Evolutionary conservation across 2,113 vertebrate genomes (phyloP).

Genomic region (Pseudorectes ferrugineus): DNA sequence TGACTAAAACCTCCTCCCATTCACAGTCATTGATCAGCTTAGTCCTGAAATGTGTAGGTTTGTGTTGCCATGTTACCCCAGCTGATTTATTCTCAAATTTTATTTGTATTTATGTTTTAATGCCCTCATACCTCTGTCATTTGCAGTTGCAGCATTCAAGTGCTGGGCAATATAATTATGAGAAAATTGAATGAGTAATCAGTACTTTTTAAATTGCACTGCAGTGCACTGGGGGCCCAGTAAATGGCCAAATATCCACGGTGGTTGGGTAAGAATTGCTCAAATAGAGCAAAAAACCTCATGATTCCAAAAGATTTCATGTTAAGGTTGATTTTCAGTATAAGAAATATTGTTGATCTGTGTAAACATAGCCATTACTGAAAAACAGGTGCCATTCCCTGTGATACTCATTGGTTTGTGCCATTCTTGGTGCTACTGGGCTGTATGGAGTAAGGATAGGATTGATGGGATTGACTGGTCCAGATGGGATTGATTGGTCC

Average conservation of each 20-base stretch:
- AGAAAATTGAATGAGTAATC: neutral
- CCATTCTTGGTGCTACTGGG: neutral
- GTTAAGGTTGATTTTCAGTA: neutral
- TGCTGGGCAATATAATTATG: neutral
- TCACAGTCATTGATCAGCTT: neutral
- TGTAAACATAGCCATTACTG: neutral
- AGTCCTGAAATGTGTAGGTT: neutral
- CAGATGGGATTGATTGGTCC: neutral
- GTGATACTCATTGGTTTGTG: neutral
- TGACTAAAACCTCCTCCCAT: neutral
- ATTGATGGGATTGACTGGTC: neutral
- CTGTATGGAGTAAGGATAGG: neutral
- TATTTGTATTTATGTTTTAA: neutral
- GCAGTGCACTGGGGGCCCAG: neutral
- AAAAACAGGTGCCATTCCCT: neutral
- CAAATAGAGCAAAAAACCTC: neutral
- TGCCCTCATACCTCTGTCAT: neutral
- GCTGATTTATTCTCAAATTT: neutral
- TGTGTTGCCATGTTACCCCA: neutral
- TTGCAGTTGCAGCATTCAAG: neutral
- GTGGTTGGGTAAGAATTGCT: neutral
- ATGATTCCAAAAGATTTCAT: neutral
- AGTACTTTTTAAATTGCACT: neutral
- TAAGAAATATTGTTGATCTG: neutral
- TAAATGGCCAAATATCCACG: neutral